Base-by-base conservation (phyloP, 2,888 invertebrate genomes). In the Melipona beecheii region DNA sequence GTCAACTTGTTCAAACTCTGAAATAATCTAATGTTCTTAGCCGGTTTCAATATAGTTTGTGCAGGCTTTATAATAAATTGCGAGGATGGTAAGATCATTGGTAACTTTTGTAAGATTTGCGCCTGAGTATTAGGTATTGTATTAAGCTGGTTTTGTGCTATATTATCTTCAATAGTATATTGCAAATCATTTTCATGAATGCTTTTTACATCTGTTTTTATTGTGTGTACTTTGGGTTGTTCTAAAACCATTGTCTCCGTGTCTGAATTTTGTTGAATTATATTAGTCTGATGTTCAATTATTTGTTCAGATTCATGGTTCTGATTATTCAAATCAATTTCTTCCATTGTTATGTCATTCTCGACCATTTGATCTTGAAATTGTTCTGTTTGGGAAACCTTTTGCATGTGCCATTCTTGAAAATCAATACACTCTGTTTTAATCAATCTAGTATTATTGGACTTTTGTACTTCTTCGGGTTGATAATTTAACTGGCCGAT, bases 11-110 rank as follows among this genome's bases (percentile, higher is more conserved):
- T 87, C 0, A 89, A 78, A 75, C 89, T 88, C 24, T 92, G 91
- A 71, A 93, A 82, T 81, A 93, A 88, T 75, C 91, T 85, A 49
- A 93, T 84, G 65, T 90, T 93, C 84, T 93, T 93, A 4, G 89
- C 71, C 6, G 90, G 86, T 71, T 92, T 93, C 19, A 92, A 70
- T 31, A 92, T 79, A 24, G 91, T 92, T 85, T 92, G 92, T 4
- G 92, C 78, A 5, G 93, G 92, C 78, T 93, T 93, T 4, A 93
- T 75, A 21, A 93, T 89, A 74, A 92, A 92, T 76, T 93, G 93
- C n/a, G 93, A 92, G 5, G 93, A 91, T 13, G 93, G 92, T 60
- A 93, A 74, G 60, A 92, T 87, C 15, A 91, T 86, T 5, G 92
- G 91, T 78, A 92, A 70, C 54, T 91, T 92, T 64, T 92, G 90